Base-by-base conservation (phyloP, 2,888 invertebrate genomes). In the Perdita meconis region DNA sequence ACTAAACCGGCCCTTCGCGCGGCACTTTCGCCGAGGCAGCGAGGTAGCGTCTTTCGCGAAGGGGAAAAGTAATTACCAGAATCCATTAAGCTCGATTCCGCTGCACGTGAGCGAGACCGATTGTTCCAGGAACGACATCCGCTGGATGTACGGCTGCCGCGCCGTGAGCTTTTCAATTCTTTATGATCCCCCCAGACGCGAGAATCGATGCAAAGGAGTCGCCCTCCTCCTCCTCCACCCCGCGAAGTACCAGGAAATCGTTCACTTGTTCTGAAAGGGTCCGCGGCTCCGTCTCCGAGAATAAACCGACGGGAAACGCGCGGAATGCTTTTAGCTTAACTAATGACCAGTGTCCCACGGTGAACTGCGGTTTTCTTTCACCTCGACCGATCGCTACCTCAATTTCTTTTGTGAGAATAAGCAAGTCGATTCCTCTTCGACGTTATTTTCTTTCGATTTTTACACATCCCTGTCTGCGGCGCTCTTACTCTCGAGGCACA, bases 261-360 rank as follows among this genome's bases (percentile, higher is more conserved):
- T 53, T 66, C 50, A 40, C 55, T 40, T 22, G 30, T 53, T 44
- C 36, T 40, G 56, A 66, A 38, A 63, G 53, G 24, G 59, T 44
- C 57, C 38, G 44, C 42, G 55, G 51, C 56, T 47, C 26, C 72
- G 51, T 22, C 64, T 57, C 61, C 26, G 65, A 80, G 67, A 78
- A 71, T 65, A 64, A 67, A 70, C 78, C 77, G 76, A 78, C 78
- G 72, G 82, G 81, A 84, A 84, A 79, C 71, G 80, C 71, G 71
- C 71, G 38, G 61, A 81, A 83, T 83, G 83, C 77, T 84, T 79
- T 72, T 67, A 57, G 73, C 81, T 78, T 77, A 64, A 76, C 74
- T 72, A 69, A 69, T 69, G 81, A 75, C 44, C 50, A 12, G n/a
- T 34, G 56, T 30, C 65, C 61, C 44, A 60, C 47, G 55, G 30